Evolutionary conservation across 64 coral and sea anemone genomes (phyloP), one percentile per base, ranked within the genome.

Genomic region (Anthopleura sola): DNA sequence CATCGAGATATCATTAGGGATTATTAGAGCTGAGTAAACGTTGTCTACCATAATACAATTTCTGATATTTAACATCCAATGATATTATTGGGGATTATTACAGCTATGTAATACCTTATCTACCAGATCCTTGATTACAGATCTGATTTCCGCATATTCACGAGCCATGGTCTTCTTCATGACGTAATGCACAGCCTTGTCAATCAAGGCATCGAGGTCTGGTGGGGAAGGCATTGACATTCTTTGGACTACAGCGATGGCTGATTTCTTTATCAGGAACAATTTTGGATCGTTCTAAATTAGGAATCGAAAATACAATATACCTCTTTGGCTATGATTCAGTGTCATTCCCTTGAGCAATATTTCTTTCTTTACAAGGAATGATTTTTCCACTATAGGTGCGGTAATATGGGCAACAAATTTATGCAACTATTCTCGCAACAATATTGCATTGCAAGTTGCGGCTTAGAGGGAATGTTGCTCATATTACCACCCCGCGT

Each of bases 101-200:
- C 4, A 48, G 46, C 12, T 71, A 15, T 34, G n/a, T 32, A n/a
- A 14, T 79, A 79, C 76, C 76, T 79, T 79, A 5, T 79, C 82
- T 21, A 83, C 82, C 18, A 54, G 49, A 17, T 83, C 82, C 21
- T 83, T 54, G 55, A 83, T 83, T n/a, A 6, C 82, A 29, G 48
- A 83, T 58, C 34, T 83, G 51, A 83, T 38, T 18, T 83, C 0
- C 21, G 24, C 82, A 23, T 83, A 83, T 16, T 83, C 82, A 19
- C 16, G 32, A 3, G 21, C 46, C 49, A 56, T 36, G 6, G 51
- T 29, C 28, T 83, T 83, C 34, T 31, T 83, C 21, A 83, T 48
- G 17, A 83, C 82, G 20, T 32, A 83, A 49, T 83, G 82, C 55
- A 60, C 82, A 83, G 82, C 82, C 39, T 60, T 38, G 44, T 83